These are phyloP conservation scores for Steatornis caripensis DNA, from an alignment of 2,113 vertebrate species.

Conservation along the genomic window DNA sequence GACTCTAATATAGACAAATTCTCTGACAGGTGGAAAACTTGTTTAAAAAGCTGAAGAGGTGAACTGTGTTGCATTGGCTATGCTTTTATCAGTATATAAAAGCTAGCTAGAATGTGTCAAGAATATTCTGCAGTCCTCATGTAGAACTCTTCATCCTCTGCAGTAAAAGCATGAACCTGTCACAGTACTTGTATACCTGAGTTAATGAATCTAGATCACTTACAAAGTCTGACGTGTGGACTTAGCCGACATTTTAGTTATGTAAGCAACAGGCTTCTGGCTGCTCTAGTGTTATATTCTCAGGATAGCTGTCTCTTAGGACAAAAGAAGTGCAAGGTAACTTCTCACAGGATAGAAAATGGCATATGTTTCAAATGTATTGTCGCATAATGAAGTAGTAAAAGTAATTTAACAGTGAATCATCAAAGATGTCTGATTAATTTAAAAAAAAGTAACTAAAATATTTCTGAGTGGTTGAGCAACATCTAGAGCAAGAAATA, in stretches of 20 bases:
- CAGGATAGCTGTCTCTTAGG: not conserved
- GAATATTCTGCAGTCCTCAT: not conserved
- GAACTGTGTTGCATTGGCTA: not conserved
- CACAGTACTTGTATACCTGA: not conserved
- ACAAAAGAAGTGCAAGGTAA: not conserved
- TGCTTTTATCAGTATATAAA: not conserved
- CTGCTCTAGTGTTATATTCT: not conserved
- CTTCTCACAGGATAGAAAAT: not conserved
- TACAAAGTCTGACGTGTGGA: not conserved
- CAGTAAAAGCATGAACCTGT: not conserved
- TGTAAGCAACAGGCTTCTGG: not conserved
- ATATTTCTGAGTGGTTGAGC: conserved; percentile 53
- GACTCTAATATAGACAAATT: not conserved
- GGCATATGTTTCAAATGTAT: not conserved
- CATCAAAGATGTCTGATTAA: conserved; percentile 33
- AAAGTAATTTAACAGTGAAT: conserved; percentile 30
- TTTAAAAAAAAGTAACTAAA: not conserved
- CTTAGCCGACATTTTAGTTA: not conserved
- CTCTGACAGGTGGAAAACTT: not conserved
- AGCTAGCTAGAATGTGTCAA: not conserved
- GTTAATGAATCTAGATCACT: not conserved
- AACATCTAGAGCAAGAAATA: conserved; percentile 49
- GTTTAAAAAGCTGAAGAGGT: not conserved
- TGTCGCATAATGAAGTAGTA: not conserved
- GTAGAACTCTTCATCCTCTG: not conserved